Base-by-base conservation (phyloP, 2,113 vertebrate genomes). In the Smithornis capensis region DNA sequence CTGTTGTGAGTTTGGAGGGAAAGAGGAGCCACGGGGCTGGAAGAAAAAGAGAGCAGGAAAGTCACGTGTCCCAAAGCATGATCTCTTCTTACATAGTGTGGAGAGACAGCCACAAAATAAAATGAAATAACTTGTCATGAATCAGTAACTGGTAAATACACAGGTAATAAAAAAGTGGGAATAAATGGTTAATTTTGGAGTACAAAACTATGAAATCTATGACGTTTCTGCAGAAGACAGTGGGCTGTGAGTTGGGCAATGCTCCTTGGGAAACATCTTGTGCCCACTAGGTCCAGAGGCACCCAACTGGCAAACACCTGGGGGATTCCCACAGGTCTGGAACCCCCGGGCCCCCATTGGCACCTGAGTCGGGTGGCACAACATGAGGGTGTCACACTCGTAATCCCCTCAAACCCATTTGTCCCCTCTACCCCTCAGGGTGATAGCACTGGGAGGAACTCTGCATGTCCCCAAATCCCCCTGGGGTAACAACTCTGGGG, bases 321-420 rank as follows among this genome's bases (percentile, higher is more conserved):
- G 25, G 37, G 24, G 4, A 1, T 7, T 35, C 37, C 52, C 27
- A 1, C 0, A 5, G 8, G 40, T 7, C 29, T 14, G 60, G 22
- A 45, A 62, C 33, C 33, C 10, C 4, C 28, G 29, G 28, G 6
- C 38, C 49, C n/a, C 10, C 27, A 5, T 16, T 2, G 22, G 8
- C 15, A 1, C 9, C 10, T 0, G 33, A 4, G 14, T 6, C 1
- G 2, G 38, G 21, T 16, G 42, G 6, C 1, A 4, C 50, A 19
- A 27, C 68, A 14, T 7, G 33, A 73, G 37, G n/a, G 59, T 17
- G 33, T 53, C 64, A 28, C 55, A 19, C 18, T 6, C 3, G 4
- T 19, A 33, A 52, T 12, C 18, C 27, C 37, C 13, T 17, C 9
- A 27, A 42, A 33, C 2, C 1, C 16, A 5, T 38, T 1, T 17